Evolutionary conservation across 2,888 invertebrate species (phyloP), one percentile per base, ranked within the genome.

Genomic region (Branchellion lobata): DNA sequence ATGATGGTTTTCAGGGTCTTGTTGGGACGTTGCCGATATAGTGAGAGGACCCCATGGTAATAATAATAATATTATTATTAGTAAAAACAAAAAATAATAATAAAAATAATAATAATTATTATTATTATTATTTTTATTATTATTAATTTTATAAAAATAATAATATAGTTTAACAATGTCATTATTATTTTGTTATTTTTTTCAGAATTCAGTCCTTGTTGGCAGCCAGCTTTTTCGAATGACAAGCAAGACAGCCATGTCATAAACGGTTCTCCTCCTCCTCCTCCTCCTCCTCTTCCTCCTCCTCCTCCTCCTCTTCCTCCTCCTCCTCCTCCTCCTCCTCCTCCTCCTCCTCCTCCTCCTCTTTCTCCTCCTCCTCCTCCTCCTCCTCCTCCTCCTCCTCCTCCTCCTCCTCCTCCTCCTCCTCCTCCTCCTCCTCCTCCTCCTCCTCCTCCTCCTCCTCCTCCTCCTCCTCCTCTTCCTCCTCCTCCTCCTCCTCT

Each of bases 41-140:
- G 24, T 57, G 24, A 57, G 61, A 57, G 61, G 61, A n/a, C 61
- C 61, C 21, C 61, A 57, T 8, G 61, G 61, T 57, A n/a, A 57
- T 24, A 8, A 47, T 47, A 47, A 47, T 47, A 47, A 47, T 47
- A 47, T 14, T 14, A 47, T 47, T 47, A 47, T 8, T 47, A 47
- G 18, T 47, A 47, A 47, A 47, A 47, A 47, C 47, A 47, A 47
- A 47, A 14, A 47, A 14, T 47, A 47, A 47, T 47, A 47, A 47
- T 47, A 47, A 47, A 47, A 47, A 57, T 18, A 8, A 18, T 57
- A 5, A 57, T n/a, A 14, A 24, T 57, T n/a, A 18, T 24, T 57
- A 57, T 57, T 57, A 57, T 57, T 57, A 57, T 57, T n/a, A 57
- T 57, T n/a, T 5, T 57, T 14, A 40, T 40, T 14, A 40, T n/a